Base-by-base conservation (phyloP, 2,113 vertebrate species). In the Chaetodon trifascialis region DNA sequence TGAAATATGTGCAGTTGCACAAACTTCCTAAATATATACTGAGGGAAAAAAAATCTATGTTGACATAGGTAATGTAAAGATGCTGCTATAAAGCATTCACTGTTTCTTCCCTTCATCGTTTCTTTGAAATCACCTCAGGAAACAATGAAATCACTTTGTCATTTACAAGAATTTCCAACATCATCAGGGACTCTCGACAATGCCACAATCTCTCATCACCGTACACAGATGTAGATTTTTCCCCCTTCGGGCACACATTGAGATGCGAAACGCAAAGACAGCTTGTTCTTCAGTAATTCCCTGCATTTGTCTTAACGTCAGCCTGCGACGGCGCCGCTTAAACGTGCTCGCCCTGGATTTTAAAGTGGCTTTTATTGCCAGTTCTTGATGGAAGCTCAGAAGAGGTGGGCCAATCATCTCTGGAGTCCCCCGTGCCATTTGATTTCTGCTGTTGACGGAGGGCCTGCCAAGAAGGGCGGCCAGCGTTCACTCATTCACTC, bases 401-500 rank as follows among this genome's bases (percentile, higher is more conserved):
- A 9, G 71, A 86, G 55, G 64, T 63, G 67, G 42, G 74, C 86
- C 80, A 90, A 77, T 89, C 88, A 83, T 66, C 80, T 79, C 64
- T 9, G 1, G 44, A 49, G 44, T 64, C 51, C 64, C 56, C 8
- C 0, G 7, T 25, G 66, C 76, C 68, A 38, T 89, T 83, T 81
- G 79, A 87, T 86, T 88, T 83, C 70, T 73, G 73, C 63, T 46
- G 63, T 44, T 1, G 54, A 65, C 1, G 0, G 73, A 81, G 36
- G 21, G 64, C 46, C 74, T 84, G 87, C 73, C 78, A 71, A 80
- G 68, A 63, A 51, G 59, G 6, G 14, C 42, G 11, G 46, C 63
- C 25, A 79, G 59, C 15, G 65, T 82, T 83, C 89, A 76, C 82
- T 82, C 73, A 36, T 72, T 88, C 86, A 30, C 58, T 78, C 77